Evolutionary conservation across 2,113 vertebrate species (phyloP), one percentile per base, ranked within the genome.

Genomic region (Ceuthmochares aereus): DNA sequence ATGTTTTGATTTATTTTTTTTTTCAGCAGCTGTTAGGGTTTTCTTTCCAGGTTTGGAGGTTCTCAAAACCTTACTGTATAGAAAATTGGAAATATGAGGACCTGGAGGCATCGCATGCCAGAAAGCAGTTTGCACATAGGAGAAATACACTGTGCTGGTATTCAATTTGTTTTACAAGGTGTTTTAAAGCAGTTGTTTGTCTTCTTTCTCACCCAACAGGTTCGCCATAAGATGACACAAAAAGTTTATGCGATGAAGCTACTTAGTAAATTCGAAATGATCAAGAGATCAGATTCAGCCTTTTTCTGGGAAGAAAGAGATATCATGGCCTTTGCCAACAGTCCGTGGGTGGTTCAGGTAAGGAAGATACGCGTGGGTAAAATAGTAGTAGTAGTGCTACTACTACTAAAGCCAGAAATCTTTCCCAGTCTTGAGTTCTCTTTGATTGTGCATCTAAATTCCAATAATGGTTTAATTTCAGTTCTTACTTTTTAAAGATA

Each of bases 251-350:
- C 99, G 76, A 99, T 99, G 99, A 99, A 99, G 97, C 98, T 99
- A 45, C 98, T 99, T 88, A 99, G 99, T 98, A 99, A 99, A 97
- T 99, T 99, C 97, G 99, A 99, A 98, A 99, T 99, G 99, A 99
- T 99, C 97, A 99, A 99, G 96, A 98, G 99, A 94, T 99, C 99
- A 52, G 99, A 99, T 98, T 99, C 99, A 29, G 99, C 99, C 85
- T 99, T 99, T 97, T 99, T 99, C 98, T 99, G 99, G 99, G 99
- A 99, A 97, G 99, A 99, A 90, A 98, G 99, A 94, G 99, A 99
- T 96, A 99, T 99, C 94, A 99, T 99, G 99, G 99, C 99, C 59
- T 99, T 99, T 6, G 98, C 99, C 74, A 99, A 99, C 97, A 99
- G 99, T 91, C 99, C 99, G 0, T 99, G 99, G 99, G 99, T 99